Evolutionary conservation across 1,140 invertebrate species (phyloP).

Genomic region (Halesus radiatus): DNA sequence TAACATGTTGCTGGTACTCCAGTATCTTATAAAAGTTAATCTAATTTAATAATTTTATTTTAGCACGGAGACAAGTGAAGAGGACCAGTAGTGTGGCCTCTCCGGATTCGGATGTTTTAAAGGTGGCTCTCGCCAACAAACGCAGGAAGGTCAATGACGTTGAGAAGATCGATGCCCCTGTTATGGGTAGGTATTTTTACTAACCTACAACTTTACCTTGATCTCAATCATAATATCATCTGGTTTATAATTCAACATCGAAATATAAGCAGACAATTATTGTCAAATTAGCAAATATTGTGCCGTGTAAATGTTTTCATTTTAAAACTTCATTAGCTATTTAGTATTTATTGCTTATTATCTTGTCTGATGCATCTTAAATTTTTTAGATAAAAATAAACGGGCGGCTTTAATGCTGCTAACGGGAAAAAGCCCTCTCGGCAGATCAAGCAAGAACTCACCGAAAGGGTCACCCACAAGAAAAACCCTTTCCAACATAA

Average conservation of each 20-base stretch:
- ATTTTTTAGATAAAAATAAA: conserved; percentile 55
- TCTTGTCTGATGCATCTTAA: not conserved
- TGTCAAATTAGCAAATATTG: no score
- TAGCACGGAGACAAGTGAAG: conserved; percentile 24
- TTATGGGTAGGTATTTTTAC: conserved; percentile 42
- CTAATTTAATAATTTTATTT: not conserved
- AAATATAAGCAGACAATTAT: no score
- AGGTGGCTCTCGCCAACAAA: conserved; percentile 28
- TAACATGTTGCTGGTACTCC: no score
- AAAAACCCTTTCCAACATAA: not conserved
- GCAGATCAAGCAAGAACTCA: conserved; percentile 20
- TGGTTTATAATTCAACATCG: no score
- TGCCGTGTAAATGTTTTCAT: no score
- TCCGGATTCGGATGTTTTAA: not conserved
- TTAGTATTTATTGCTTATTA: not conserved
- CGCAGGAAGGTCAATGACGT: conserved; percentile 46
- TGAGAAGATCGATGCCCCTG: conserved; percentile 51
- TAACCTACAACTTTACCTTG: not conserved
- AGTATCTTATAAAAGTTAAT: no score
- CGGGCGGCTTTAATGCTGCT: conserved; percentile 49
- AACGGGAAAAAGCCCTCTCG: conserved; percentile 45
- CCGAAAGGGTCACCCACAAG: conserved; percentile 25
- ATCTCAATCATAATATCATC: no score
- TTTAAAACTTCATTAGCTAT: no score
- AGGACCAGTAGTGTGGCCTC: conserved; percentile 1